Conservation (phyloP, 2,113 vertebrate species). For the Meles meles region DNA sequence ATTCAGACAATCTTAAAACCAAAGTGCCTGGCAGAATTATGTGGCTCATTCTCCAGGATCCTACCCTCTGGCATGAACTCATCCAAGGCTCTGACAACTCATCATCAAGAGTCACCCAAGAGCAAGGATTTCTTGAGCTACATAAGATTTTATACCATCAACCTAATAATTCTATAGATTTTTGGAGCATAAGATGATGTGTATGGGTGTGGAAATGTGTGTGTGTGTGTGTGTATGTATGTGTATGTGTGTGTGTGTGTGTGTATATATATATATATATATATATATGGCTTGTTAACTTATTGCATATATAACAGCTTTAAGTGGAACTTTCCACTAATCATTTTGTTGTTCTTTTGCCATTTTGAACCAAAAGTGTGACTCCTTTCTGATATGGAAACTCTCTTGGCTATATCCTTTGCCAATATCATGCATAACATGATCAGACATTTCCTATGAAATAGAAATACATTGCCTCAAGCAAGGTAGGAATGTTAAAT, state of each 20-base stretch:
- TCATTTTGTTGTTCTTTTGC: not conserved
- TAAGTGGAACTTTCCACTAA: not conserved
- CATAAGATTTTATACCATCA: not conserved
- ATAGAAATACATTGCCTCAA: not conserved
- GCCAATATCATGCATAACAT: not conserved
- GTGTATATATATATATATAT: not conserved
- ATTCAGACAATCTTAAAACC: not conserved
- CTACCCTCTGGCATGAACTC: not conserved
- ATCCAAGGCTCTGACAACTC: not conserved
- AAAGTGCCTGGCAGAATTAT: not conserved
- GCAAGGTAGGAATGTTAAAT: not conserved
- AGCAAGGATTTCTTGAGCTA: not conserved
- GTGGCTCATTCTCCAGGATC: not conserved
- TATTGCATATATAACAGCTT: not conserved
- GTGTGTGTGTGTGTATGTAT: too few relatives aligned
- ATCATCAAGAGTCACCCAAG: not conserved
- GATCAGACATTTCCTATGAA: not conserved
- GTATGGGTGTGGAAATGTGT: accelerated
- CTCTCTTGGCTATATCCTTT: not conserved
- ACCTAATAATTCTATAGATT: not conserved
- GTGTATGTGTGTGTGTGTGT: too few relatives aligned
- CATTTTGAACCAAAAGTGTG: not conserved
- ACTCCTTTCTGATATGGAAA: not conserved
- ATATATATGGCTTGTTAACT: not conserved
- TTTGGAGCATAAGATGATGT: not conserved